These are phyloP conservation scores for Pseudopleuronectes americanus DNA, from an alignment of 2,797 vertebrate species.

Conservation along the genomic window DNA sequence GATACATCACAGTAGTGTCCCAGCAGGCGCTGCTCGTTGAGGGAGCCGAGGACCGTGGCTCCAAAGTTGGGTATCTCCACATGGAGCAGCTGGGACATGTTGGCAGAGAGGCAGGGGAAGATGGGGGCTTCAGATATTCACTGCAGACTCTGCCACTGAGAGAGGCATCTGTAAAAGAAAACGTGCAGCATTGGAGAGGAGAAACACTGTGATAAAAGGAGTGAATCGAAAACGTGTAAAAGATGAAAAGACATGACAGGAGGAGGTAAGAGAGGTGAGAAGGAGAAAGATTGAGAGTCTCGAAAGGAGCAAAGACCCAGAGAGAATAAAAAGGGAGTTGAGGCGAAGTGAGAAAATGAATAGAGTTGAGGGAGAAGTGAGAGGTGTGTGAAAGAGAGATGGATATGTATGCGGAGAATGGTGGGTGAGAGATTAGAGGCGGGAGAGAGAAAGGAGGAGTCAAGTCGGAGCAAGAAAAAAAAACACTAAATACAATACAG, in stretches of 20 bases:
- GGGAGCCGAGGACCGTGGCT: conserved; percentile 95
- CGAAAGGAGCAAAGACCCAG: conserved; percentile 42
- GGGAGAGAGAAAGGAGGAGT: conserved; percentile 65
- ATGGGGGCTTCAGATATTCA: conserved; percentile 70
- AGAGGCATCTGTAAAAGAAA: conserved; percentile 74
- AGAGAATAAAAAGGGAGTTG: conserved; percentile 64
- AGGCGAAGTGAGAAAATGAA: conserved; percentile 66
- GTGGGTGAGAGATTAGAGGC: conserved; percentile 68
- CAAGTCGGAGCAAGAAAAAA: conserved; percentile 47
- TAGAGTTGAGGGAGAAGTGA: conserved; percentile 69
- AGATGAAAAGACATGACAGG: conserved; percentile 55
- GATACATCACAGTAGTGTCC: conserved; percentile 99
- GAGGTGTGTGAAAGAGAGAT: conserved; percentile 75
- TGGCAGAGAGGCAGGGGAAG: conserved; percentile 62
- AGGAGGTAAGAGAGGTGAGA: conserved; percentile 49
- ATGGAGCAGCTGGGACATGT: conserved; percentile 99
- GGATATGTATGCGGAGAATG: conserved; percentile 58
- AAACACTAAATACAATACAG: conserved; percentile 25
- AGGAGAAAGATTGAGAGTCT: conserved; percentile 47
- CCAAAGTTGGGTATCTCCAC: conserved; percentile 99
- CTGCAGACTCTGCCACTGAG: conserved; percentile 65
- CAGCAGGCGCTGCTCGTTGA: conserved; percentile 96
- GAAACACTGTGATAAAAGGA: conserved; percentile 23
- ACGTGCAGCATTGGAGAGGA: conserved; percentile 23
- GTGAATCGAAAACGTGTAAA: conserved; percentile 47